Conservation (phyloP, 2,888 invertebrate species). For the Drosophila robusta region DNA sequence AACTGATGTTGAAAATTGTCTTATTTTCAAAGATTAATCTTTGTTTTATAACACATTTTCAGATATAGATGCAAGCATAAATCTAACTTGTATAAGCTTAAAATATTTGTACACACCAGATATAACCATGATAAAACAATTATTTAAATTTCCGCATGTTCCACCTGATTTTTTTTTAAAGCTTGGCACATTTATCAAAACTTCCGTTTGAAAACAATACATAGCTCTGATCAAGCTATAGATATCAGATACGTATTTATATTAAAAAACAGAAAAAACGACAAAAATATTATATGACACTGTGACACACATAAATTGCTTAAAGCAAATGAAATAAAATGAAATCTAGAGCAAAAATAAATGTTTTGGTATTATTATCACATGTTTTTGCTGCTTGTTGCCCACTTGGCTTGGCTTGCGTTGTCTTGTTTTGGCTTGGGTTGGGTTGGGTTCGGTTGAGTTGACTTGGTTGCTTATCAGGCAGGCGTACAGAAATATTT, state of each 20-base stretch:
- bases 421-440: conserved; percentile 6
- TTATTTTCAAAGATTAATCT: neutral
- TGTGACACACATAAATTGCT: conserved; percentile 34
- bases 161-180: conserved; percentile 4
- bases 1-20: neutral
- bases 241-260: conserved; percentile 2
- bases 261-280: neutral
- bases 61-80: neutral
- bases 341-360: conserved; percentile 37
- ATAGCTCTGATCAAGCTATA: conserved; percentile 7
- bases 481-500: conserved; percentile 70
- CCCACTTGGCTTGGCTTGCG: conserved; percentile 6
- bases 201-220: conserved; percentile 2
- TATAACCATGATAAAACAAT: neutral
- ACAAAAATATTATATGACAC: conserved; percentile 16
- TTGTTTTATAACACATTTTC: neutral
- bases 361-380: conserved; percentile 54
- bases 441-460: conserved; percentile 9
- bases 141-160: conserved; percentile 10
- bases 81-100: neutral
- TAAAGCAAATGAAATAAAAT: conserved; percentile 7
- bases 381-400: conserved; percentile 32
- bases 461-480: conserved; percentile 59
- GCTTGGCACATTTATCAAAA: conserved; percentile 10
- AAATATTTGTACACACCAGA: neutral